phyloP scores from a whole-genome alignment of 2,797 vertebrate genomes.

The Eupleurogrammus muticus region DNA sequence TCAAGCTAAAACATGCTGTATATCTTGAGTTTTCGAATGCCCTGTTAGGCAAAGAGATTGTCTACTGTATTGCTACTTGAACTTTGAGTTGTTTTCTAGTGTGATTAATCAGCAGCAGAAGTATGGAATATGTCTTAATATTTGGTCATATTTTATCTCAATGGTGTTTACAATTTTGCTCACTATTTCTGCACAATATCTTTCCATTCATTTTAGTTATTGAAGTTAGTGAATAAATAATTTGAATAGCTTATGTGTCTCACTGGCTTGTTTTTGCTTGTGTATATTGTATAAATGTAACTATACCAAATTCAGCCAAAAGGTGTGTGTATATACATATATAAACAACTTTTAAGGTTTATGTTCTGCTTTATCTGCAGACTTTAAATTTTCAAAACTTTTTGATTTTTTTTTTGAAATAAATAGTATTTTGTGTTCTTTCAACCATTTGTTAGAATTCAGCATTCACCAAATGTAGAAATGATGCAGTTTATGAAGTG shows the following conservation, averaged over 20 bases:
- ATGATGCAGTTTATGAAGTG: no score
- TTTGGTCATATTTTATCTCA: slow-evolving; percentile 37
- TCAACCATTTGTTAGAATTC: no score
- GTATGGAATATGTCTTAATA: slow-evolving; percentile 21
- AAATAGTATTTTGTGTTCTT: no score
- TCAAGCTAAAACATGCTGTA: not conserved
- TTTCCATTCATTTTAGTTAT: slow-evolving; percentile 63
- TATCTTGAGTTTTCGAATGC: slow-evolving; percentile 1
- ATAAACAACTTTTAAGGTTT: no score
- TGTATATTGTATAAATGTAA: not conserved
- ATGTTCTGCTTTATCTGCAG: no score
- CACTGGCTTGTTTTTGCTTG: not conserved
- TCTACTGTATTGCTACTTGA: not conserved
- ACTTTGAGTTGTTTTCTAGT: not conserved
- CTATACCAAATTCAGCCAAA: not conserved
- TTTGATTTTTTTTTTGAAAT: no score
- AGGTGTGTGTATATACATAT: no score
- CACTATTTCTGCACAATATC: slow-evolving; percentile 57
- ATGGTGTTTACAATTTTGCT: slow-evolving; percentile 67
- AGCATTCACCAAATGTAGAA: no score
- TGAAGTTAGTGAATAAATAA: slow-evolving; percentile 80
- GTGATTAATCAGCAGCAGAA: slow-evolving; percentile 11
- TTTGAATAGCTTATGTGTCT: slow-evolving; percentile 41
- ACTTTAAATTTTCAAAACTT: no score
- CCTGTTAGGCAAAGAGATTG: slow-evolving; percentile 1